Base-by-base conservation (phyloP, 1,140 invertebrate genomes). In the Mercenaria mercenaria region DNA sequence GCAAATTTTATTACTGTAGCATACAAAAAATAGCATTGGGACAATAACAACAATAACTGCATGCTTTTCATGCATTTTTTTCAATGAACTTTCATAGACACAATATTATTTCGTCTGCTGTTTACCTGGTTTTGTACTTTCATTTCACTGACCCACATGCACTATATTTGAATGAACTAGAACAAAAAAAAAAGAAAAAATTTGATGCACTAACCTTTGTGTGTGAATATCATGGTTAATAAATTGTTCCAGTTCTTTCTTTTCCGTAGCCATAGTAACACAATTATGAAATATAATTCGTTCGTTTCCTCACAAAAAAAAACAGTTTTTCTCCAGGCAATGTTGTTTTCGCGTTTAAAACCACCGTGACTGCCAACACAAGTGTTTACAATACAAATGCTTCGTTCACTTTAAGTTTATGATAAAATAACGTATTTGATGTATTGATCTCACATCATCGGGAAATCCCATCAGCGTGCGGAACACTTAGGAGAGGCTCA, bases 371-470 rank as follows among this genome's bases (percentile, higher is more conserved):
- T 15, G 52, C 23, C 6, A n/a, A 64, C 59, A 29, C 59, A 64
- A 64, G 8, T 56, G 20, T 64, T 29, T 15, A 64, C 6, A 4
- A 4, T 6, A n/a, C 59, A 64, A 64, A 26, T 29, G n/a, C 6
- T 64, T n/a, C 43, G 15, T 64, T 64, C 59, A 64, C 59, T 64
- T 20, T 11, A 29, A 26, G 20, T 32, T n/a, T 20, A 39, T 29
- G 32, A 15, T n/a, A 23, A n/a, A 72, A 37, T 72, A 41, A 37
- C 67, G 26, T 37, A n/a, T 72, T 29, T 39, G 34, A 39, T 20
- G 61, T 72, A 72, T 72, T 72, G 67, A 72, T 72, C 29, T 72
- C 67, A 34, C 67, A 72, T 72, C 67, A 72, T 15, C 29, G 67
- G 67, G 67, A 72, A 72, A 72, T 72, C 67, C 67, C 67, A 34